phyloP scores from a whole-genome alignment of 2,113 vertebrate genomes.

The Ornithorhynchus anatinus region DNA sequence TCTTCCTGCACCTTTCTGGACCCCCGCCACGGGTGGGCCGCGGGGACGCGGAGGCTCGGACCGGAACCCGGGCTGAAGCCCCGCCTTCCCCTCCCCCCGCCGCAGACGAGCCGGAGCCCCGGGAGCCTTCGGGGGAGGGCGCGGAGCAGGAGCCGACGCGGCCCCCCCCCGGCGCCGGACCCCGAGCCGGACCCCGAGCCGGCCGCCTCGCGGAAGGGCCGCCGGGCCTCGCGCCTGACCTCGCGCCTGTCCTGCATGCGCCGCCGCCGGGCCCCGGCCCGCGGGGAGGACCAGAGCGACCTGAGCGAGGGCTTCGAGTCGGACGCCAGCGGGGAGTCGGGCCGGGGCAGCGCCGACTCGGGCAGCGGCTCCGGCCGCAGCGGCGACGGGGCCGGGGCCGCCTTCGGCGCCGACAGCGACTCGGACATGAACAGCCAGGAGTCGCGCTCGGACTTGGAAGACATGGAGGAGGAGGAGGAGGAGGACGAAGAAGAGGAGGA shows the following conservation, averaged over 20 bases:
- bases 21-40: neutral
- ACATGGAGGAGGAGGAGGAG: slow-evolving; percentile 84
- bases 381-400: slow-evolving; percentile 86
- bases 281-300: slow-evolving; percentile 90
- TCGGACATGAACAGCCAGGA: slow-evolving; percentile 99
- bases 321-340: slow-evolving; percentile 73
- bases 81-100: too few species aligned
- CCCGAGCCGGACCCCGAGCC: slow-evolving; percentile 38
- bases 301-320: slow-evolving; percentile 95
- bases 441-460: slow-evolving; percentile 94
- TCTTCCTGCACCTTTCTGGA: neutral
- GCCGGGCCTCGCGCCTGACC: slow-evolving; percentile 88
- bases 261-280: slow-evolving; percentile 80
- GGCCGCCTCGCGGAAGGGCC: slow-evolving; percentile 65
- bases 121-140: slow-evolving; percentile 71
- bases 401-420: slow-evolving; percentile 94
- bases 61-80: too few species aligned
- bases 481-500: slow-evolving; percentile 58
- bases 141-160: slow-evolving; percentile 19
- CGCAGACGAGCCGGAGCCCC: slow-evolving; percentile 82
- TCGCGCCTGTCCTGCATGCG: slow-evolving; percentile 78
- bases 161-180: slow-evolving; percentile 35
- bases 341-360: slow-evolving; percentile 84
- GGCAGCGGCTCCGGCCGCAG: slow-evolving; percentile 84
- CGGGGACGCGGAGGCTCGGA: too few species aligned